Base-by-base conservation (phyloP, 2,113 vertebrate genomes). In the Raja brachyura region DNA sequence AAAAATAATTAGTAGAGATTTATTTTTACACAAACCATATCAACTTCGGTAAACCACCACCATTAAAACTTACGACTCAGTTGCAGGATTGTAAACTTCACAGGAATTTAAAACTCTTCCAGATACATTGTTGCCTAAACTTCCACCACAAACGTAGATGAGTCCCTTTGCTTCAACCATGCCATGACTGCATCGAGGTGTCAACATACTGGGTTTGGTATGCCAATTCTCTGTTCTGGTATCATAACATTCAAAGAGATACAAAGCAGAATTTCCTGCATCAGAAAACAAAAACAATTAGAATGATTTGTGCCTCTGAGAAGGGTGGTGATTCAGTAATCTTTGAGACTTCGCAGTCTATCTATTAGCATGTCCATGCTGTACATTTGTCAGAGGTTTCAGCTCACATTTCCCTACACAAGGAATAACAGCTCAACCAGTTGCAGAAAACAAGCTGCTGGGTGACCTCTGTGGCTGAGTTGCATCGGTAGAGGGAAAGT, bases 161-260 rank as follows among this genome's bases (percentile, higher is more conserved):
- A 98, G 96, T 31, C 98, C 98, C 0, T 97, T 97, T 0, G 98
- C 98, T 94, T 98, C 98, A 61, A 99, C 98, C 94, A 98, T 98
- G 2, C 98, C 98, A 0, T 99, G 98, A 94, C 98, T 98, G 95
- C 98, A 99, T 79, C 98, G 98, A 3, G 98, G 98, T 94, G 98
- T 97, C 93, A 99, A 96, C 98, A 99, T 99, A 96, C 97, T 98
- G 94, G 96, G 96, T 93, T 99, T 99, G 0, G 98, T 97, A 95
- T 98, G 97, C 98, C 98, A 99, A 66, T 98, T 98, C 95, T 99
- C 98, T 0, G 98, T 99, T 94, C 98, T 97, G 0, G 98, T 99
- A 95, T 99, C 98, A 14, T 99, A 99, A 94, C 98, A 99, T 95
- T 99, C 98, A 93, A 99, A 99, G 93, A 99, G 96, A 96, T 98